phyloP scores from a whole-genome alignment of 2,888 invertebrate genomes.

The Selenia dentaria region DNA sequence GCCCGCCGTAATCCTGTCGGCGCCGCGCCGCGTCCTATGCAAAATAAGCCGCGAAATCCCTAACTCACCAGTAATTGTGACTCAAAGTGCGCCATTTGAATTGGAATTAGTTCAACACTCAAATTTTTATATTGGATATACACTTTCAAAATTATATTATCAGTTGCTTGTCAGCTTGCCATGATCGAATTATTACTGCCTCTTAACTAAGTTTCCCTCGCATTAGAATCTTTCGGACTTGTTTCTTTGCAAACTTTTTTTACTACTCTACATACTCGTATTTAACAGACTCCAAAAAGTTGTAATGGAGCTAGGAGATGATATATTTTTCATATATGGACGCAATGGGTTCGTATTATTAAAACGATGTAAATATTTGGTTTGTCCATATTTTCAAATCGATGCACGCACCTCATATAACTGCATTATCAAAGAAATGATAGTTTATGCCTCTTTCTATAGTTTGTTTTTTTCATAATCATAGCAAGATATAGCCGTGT shows the following conservation, averaged over 20 bases:
- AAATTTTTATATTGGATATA: no score
- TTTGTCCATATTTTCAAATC: conserved; percentile 3
- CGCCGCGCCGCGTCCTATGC: no score
- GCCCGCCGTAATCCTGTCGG: not conserved
- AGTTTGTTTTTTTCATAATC: not conserved
- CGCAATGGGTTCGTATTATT: conserved; percentile 70
- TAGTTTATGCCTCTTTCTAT: not conserved
- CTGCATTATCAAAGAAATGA: not conserved
- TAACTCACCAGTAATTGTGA: conserved; percentile 4
- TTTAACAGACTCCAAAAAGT: no score
- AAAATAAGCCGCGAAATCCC: conserved; percentile 14
- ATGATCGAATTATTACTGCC: not conserved
- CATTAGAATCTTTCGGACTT: no score
- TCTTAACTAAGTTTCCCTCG: no score
- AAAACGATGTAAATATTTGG: conserved; percentile 29
- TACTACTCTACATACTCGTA: not conserved
- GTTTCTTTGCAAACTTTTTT: not conserved
- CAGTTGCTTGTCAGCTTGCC: not conserved
- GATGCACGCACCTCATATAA: no score
- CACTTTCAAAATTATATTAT: not conserved
- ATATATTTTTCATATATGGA: conserved; percentile 69
- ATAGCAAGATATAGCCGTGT: conserved; percentile 4
- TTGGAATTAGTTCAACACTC: no score
- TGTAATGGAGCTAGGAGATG: conserved; percentile 75
- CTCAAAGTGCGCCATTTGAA: not conserved